These are phyloP conservation scores for Spilogale gracilis DNA, from an alignment of 2,113 vertebrate genomes.

Conservation along the genomic window DNA sequence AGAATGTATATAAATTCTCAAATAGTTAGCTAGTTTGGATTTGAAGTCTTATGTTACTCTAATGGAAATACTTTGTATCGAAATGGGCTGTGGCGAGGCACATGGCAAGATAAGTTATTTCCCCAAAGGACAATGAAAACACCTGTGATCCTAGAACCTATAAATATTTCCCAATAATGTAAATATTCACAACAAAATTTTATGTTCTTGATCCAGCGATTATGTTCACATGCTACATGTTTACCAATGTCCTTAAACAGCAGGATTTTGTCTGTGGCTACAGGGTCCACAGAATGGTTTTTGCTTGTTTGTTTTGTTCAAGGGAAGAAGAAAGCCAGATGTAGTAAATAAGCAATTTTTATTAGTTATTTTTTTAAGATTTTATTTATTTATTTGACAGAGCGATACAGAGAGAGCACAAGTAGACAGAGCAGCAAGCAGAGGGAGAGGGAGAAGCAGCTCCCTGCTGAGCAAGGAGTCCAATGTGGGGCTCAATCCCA, in stretches of 20 bases:
- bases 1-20: slow-evolving; percentile 22
- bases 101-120: not conserved
- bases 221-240: not conserved
- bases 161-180: not conserved
- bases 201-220: not conserved
- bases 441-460: no score
- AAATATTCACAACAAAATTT: not conserved
- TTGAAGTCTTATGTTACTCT: not conserved
- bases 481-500: no score
- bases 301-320: not conserved
- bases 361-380: no score
- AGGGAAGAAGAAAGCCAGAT: not conserved
- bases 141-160: not conserved
- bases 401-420: no score
- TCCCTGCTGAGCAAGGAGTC: no score
- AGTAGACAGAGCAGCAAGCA: no score
- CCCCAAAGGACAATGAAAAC: not conserved
- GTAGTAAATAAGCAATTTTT: not conserved
- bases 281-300: not conserved
- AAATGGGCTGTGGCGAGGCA: not conserved
- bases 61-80: not conserved
- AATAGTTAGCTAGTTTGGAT: not conserved
- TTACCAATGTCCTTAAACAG: not conserved
- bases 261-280: not conserved
- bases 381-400: no score